Percentiles rank a stretch among this genome's conserved stretches.
phyloP scores from a whole-genome alignment of 2,113 vertebrate species.

The Seriola aureovittata region DNA sequence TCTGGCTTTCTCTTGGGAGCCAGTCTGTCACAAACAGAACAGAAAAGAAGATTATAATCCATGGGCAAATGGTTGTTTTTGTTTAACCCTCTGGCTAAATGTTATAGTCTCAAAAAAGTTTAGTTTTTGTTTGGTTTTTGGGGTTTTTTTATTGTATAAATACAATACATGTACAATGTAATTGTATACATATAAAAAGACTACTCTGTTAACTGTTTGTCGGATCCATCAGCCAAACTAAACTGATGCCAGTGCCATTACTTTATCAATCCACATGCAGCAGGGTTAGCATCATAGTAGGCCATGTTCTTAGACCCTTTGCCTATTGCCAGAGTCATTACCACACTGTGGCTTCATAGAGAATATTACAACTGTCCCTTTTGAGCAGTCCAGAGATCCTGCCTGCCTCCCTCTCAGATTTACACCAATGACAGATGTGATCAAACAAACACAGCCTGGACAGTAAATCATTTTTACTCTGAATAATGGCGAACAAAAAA shows the following conservation, averaged over 20 bases:
- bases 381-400: too few species aligned
- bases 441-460: background rate
- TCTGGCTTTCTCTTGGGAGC: constrained; percentile 6
- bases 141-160: too few species aligned
- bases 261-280: background rate
- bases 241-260: background rate
- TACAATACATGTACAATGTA: too few species aligned
- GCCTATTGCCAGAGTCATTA: background rate
- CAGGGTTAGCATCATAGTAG: background rate
- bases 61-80: background rate
- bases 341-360: background rate
- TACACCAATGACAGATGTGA: background rate
- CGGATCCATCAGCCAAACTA: background rate
- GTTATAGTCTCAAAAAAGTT: too few species aligned
- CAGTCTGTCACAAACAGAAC: constrained; percentile 16
- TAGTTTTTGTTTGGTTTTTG: too few species aligned
- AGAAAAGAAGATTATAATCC: too few species aligned
- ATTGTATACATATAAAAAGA: too few species aligned
- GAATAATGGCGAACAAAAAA: background rate
- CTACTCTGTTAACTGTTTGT: background rate
- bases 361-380: background rate
- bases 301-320: background rate
- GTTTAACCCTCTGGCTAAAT: too few species aligned
- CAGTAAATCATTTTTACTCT: background rate
- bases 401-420: background rate